Conservation (phyloP, 2,797 vertebrate species). For the Morelia viridis region DNA sequence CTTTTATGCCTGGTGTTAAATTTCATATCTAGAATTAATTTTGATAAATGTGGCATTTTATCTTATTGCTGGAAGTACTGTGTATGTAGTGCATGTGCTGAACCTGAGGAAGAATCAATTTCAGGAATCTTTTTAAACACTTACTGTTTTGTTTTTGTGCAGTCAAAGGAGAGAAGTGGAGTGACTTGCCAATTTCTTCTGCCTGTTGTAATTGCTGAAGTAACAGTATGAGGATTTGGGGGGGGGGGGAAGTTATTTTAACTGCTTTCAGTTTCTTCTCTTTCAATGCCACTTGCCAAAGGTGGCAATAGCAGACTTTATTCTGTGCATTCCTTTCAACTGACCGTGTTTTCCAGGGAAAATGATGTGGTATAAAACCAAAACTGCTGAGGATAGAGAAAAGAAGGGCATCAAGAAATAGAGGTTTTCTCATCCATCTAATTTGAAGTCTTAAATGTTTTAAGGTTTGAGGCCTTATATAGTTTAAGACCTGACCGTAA, state of each 20-base stretch:
- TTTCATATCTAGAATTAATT: neutral
- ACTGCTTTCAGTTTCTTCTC: neutral
- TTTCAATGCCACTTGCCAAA: neutral
- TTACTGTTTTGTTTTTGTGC: neutral
- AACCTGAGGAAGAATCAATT: neutral
- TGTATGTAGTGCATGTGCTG: neutral
- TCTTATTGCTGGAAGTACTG: neutral
- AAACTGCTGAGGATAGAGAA: neutral
- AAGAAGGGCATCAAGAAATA: neutral
- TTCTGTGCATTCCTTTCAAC: neutral
- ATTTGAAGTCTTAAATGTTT: neutral
- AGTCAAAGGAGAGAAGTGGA: neutral
- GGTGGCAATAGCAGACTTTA: neutral
- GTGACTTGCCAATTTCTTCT: neutral
- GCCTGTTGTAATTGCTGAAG: neutral
- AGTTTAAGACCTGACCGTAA: neutral
- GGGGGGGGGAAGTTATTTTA: neutral
- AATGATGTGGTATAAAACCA: neutral
- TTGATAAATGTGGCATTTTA: neutral
- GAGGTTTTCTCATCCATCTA: neutral
- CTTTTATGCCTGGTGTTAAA: neutral
- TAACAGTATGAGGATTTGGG: neutral
- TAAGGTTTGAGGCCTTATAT: neutral
- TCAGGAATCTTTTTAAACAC: neutral
- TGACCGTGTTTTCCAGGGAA: neutral